These are phyloP conservation scores for Holotrichia oblita DNA, from an alignment of 1,140 invertebrate species.

Conservation along the genomic window DNA sequence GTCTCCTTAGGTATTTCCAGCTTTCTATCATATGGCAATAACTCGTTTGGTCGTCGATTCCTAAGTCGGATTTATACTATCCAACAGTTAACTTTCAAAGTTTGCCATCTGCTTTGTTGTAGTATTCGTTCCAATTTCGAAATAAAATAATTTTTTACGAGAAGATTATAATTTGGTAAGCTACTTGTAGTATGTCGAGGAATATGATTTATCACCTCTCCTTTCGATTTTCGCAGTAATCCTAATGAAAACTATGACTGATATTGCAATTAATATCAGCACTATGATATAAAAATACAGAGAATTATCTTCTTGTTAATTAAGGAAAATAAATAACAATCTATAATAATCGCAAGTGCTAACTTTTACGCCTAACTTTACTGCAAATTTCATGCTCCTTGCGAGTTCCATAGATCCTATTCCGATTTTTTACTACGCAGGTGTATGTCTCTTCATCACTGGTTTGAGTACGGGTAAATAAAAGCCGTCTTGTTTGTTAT, in stretches of 20 bases:
- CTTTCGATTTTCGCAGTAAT: background rate
- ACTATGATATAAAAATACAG: background rate
- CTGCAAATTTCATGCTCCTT: background rate
- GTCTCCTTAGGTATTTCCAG: constrained; percentile 88
- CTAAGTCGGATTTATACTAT: constrained; percentile 88
- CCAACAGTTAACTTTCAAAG: constrained; percentile 84
- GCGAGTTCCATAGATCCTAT: background rate
- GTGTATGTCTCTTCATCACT: background rate
- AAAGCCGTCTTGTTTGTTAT: background rate
- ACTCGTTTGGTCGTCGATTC: constrained; percentile 91
- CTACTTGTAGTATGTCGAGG: no score
- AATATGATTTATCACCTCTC: background rate
- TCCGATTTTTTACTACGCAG: background rate
- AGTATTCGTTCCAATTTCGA: constrained; percentile 68
- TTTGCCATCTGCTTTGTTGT: constrained; percentile 74
- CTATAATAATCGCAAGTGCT: background rate
- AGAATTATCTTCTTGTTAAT: background rate
- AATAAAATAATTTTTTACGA: constrained; percentile 48
- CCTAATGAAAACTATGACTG: background rate
- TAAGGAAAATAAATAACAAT: background rate
- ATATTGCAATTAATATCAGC: background rate
- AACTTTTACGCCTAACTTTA: background rate
- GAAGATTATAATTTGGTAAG: no score
- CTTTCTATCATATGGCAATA: constrained; percentile 87
- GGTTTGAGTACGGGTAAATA: background rate